Evolutionary conservation across 1,140 invertebrate species (phyloP).

Genomic region (Meloidogyne chitwoodi): DNA sequence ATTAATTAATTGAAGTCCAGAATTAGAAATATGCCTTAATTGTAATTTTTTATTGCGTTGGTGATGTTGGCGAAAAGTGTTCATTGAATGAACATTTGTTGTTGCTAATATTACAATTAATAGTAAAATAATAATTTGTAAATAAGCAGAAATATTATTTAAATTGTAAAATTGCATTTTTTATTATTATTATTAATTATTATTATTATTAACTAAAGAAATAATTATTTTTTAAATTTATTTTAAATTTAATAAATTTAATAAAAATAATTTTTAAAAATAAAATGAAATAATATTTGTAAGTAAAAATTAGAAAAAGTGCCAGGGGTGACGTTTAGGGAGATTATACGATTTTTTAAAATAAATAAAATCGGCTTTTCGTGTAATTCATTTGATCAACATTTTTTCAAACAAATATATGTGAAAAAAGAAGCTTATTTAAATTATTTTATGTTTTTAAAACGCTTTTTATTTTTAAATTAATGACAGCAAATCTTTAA

Average conservation of each 20-base stretch:
- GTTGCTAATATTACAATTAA: neutral
- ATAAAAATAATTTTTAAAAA: no score
- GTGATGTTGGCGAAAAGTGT: neutral
- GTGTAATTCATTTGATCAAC: neutral
- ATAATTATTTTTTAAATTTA: no score
- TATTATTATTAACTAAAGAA: no score
- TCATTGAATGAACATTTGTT: neutral
- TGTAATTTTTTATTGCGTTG: neutral
- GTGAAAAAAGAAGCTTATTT: neutral
- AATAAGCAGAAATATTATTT: neutral
- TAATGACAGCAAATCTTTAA: neutral
- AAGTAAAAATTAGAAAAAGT: no score
- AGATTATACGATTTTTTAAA: no score
- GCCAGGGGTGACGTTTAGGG: no score
- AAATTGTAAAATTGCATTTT: neutral
- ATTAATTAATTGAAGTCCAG: neutral
- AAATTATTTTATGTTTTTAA: neutral
- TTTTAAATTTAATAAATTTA: no score
- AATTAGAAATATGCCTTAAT: neutral
- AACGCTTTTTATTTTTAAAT: neutral
- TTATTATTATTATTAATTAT: no score
- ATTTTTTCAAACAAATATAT: neutral
- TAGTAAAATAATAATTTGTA: no score
- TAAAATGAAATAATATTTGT: no score
- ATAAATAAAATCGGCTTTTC: neutral